Evolutionary conservation across 2,797 vertebrate genomes (phyloP).

Genomic region (Pitangus sulphuratus): DNA sequence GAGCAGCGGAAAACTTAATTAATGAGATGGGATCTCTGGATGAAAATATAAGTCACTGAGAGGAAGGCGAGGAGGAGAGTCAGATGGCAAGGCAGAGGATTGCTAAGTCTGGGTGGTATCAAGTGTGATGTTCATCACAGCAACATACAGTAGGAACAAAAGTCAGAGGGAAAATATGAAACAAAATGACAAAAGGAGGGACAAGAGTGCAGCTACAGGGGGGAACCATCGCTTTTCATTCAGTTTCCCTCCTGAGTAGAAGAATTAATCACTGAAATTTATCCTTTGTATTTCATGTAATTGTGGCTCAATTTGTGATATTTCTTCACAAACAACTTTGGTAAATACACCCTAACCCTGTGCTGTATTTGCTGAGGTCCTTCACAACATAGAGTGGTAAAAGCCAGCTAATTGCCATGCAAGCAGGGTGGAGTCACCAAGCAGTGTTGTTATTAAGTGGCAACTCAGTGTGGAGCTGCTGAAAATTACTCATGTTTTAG

Average conservation of each 20-base stretch:
- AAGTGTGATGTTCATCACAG: not conserved
- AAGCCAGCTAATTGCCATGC: not conserved
- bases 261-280: not conserved
- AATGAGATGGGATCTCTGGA: not conserved
- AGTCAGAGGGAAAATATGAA: not conserved
- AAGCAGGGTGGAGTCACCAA: not conserved
- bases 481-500: conserved; percentile 22
- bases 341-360: not conserved
- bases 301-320: not conserved
- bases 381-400: not conserved
- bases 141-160: not conserved
- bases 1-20: not conserved
- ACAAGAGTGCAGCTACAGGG: not conserved
- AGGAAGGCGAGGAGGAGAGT: not conserved
- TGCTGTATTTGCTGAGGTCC: not conserved
- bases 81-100: not conserved
- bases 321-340: not conserved
- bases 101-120: not conserved
- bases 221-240: not conserved
- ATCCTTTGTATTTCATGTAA: not conserved
- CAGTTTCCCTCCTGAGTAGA: not conserved
- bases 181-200: not conserved
- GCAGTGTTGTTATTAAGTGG: not conserved
- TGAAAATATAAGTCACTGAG: not conserved
- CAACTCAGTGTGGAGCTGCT: not conserved